A percentile compares a stretch with the other conserved stretches of the same genome.
phyloP scores from a whole-genome alignment of 2,797 vertebrate species.

The Bovichtus variegatus region DNA sequence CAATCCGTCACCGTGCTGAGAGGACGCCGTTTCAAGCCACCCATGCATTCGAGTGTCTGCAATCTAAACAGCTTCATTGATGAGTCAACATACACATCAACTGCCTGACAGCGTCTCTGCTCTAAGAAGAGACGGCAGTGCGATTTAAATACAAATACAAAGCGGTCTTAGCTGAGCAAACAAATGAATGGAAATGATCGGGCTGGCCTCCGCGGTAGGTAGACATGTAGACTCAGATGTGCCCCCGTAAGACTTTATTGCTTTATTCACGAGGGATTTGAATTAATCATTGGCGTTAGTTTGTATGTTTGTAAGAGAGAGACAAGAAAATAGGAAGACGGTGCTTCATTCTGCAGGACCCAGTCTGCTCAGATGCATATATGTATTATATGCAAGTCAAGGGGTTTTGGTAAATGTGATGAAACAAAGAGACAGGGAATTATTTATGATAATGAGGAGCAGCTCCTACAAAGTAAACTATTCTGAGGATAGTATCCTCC shows the following conservation, averaged over 20 bases:
- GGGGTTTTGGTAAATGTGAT: constrained; percentile 16
- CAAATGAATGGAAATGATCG: constrained; percentile 57
- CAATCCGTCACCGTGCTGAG: constrained; percentile 2
- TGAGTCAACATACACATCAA: constrained; percentile 39
- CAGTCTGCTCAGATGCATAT: constrained; percentile 6
- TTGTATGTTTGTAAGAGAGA: constrained; percentile 11
- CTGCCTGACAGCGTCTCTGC: constrained; percentile 35
- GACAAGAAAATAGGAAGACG: not conserved
- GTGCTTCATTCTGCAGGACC: constrained; percentile 22
- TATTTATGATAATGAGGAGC: constrained; percentile 15
- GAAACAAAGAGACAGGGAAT: constrained; percentile 12
- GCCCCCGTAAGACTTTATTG: constrained; percentile 74
- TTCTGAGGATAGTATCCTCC: not conserved
- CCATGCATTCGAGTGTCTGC: constrained; percentile 16
- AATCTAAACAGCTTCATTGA: constrained; percentile 32
- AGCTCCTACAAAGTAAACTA: constrained; percentile 2
- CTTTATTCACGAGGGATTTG: constrained; percentile 74
- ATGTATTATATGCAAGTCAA: constrained; percentile 9
- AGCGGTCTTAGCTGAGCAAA: constrained; percentile 75
- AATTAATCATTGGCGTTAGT: constrained; percentile 69
- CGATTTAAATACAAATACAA: constrained; percentile 78
- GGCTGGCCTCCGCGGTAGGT: constrained; percentile 47
- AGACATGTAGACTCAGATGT: constrained; percentile 73
- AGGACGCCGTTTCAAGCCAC: not conserved
- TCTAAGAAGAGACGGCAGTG: constrained; percentile 46